Base-by-base conservation (phyloP, 2,113 vertebrate genomes). In the Bothrops jararaca region DNA sequence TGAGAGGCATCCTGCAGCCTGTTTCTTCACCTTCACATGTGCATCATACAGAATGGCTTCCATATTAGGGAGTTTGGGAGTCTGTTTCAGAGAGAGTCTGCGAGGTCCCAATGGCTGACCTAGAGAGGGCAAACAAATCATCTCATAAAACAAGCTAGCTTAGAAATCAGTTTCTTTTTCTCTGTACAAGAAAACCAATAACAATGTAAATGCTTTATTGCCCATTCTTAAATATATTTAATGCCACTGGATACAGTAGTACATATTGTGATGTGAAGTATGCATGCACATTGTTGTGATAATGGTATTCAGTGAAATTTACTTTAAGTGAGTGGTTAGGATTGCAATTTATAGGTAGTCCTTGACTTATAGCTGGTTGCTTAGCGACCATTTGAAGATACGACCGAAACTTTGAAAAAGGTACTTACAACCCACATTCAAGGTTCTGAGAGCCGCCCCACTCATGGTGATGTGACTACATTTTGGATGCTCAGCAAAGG, bases 1-100 rank as follows among this genome's bases (percentile, higher is more conserved):
- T 23, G 99, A 98, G 48, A 98, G 96, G 12, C 95, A 97, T 0
- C 99, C 99, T 0, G 93, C 97, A 48, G 98, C 95, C 22, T 93
- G 96, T 34, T 94, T 97, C 88, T 95, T 97, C 92, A 98, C 95
- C 93, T 95, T 97, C 74, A 29, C 54, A 0, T 98, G 91, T 15
- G 95, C 97, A 0, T 92, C 95, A 0, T 94, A 95, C 93, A 99
- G 98, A 29, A 99, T 74, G 7, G 85, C 58, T 7, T 98, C 98
- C 95, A 97, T 89, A 92, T 98, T 93, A 54, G 97, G 93, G 56
- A 97, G 3, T 5, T 87, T 93, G 1, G 95, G 97, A 34, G 98
- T 94, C 0, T 96, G 56, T 57, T 85, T 96, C 22, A 95, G 96
- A 95, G 97, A 98, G 57, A 99, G 94, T 86, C 98, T 97, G 24